These are phyloP conservation scores for Ganaspis brasiliensis DNA, from an alignment of 2,888 invertebrate genomes.

Conservation along the genomic window DNA sequence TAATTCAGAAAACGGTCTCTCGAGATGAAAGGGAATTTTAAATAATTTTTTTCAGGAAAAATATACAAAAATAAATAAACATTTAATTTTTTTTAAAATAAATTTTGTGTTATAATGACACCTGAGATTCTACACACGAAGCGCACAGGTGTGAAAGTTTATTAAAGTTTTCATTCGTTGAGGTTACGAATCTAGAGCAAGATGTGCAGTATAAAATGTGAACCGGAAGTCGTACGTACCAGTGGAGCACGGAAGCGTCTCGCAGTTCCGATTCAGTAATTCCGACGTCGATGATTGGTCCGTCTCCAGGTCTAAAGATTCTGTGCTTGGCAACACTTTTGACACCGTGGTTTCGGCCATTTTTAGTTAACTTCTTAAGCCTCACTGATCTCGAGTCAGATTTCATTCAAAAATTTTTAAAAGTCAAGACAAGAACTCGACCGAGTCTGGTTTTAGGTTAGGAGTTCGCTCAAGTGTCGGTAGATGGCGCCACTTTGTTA, in stretches of 20 bases:
- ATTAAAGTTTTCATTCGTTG: neutral
- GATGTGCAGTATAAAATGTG: constrained; percentile 34
- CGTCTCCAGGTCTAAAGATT: constrained; percentile 62
- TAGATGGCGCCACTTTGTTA: no score
- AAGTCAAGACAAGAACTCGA: no score
- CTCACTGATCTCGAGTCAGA: no score
- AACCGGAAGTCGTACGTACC: constrained; percentile 66
- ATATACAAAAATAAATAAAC: neutral
- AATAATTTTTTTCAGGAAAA: no score
- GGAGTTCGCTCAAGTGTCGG: no score
- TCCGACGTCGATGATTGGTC: constrained; percentile 61
- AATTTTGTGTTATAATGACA: no score
- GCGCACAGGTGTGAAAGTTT: neutral
- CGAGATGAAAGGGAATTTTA: no score
- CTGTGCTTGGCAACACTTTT: constrained; percentile 69
- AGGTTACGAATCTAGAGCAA: constrained; percentile 23
- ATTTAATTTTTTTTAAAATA: no score
- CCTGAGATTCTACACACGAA: neutral
- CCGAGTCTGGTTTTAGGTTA: no score
- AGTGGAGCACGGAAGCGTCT: constrained; percentile 59
- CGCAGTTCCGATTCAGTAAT: constrained; percentile 57
- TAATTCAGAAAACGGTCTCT: neutral
- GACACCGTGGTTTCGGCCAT: constrained; percentile 75
- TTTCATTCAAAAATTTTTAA: no score
- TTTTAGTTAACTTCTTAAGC: constrained; percentile 74